Evolutionary conservation across 2,888 invertebrate genomes (phyloP).

Genomic region (Stenodema calcarata): DNA sequence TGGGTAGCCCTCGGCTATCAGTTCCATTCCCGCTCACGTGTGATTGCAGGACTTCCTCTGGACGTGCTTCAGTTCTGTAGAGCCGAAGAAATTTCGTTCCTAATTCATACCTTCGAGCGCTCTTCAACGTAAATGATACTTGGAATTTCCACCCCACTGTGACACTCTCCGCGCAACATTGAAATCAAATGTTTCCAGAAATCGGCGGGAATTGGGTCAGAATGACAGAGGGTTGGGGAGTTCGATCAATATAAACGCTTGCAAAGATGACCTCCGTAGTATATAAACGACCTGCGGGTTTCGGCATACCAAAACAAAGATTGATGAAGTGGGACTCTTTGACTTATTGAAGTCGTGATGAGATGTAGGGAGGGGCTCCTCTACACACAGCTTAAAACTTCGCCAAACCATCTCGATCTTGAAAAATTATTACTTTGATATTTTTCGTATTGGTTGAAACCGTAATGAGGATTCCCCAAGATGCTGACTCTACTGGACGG

Average conservation of each 20-base stretch:
- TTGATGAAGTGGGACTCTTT: not conserved
- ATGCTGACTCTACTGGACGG: no score
- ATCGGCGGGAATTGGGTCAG: not conserved
- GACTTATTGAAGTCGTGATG: not conserved
- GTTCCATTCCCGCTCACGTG: no score
- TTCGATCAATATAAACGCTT: not conserved
- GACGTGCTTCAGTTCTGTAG: no score
- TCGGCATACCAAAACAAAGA: not conserved
- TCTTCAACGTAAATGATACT: no score
- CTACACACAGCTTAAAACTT: not conserved
- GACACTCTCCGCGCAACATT: not conserved
- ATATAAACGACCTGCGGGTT: not conserved
- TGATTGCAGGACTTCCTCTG: no score
- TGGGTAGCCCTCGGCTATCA: no score
- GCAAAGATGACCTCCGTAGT: conserved; percentile 9
- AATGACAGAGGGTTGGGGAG: not conserved
- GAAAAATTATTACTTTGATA: no score
- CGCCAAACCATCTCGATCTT: not conserved
- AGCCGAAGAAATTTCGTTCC: no score
- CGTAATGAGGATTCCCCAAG: no score
- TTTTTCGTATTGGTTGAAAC: no score
- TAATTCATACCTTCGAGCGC: no score
- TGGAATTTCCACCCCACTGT: no score
- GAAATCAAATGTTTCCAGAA: not conserved
- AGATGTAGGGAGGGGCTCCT: not conserved